phyloP scores from a whole-genome alignment of 2,113 vertebrate species.

The Pterocles gutturalis region DNA sequence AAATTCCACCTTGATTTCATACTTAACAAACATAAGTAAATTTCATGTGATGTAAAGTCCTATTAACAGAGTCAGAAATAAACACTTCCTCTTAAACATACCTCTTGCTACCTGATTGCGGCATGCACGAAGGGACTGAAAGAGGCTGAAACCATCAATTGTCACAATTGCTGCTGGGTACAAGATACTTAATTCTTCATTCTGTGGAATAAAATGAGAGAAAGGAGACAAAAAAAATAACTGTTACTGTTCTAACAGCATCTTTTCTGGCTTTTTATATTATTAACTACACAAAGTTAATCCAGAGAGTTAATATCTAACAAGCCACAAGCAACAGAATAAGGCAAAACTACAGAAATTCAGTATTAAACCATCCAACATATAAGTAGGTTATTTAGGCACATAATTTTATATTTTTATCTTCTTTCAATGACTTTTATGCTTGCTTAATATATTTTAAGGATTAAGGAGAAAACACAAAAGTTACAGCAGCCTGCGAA shows the following conservation, averaged over 20 bases:
- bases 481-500: background rate
- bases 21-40: background rate
- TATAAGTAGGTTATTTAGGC: background rate
- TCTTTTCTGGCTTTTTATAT: background rate
- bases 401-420: background rate
- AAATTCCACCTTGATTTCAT: background rate
- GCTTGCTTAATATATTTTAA: background rate
- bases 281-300: background rate
- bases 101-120: conserved; percentile 98
- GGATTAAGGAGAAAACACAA: background rate
- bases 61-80: background rate
- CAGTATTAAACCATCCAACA: background rate
- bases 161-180: conserved; percentile 95
- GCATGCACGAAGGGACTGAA: conserved; percentile 96
- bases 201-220: conserved; percentile 74
- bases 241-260: background rate
- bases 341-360: background rate
- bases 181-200: conserved; percentile 95
- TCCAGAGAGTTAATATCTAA: background rate
- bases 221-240: background rate
- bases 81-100: conserved; percentile 48
- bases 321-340: background rate
- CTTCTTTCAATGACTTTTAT: background rate
- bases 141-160: conserved; percentile 98
- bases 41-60: background rate